Evolutionary conservation across 2,113 vertebrate genomes (phyloP).

Genomic region (Corvus moneduloides): DNA sequence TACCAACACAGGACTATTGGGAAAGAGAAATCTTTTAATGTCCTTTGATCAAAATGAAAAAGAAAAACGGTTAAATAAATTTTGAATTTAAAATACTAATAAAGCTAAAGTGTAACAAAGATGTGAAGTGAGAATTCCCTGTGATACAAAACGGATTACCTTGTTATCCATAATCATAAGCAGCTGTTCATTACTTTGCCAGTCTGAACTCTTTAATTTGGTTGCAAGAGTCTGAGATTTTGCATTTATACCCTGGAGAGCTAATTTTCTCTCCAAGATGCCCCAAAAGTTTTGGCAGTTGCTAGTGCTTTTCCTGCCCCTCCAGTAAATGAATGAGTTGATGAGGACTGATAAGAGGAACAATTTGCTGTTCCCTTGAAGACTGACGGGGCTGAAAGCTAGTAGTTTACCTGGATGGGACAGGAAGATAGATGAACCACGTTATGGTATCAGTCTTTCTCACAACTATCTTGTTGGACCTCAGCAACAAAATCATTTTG

Average conservation of each 20-base stretch:
- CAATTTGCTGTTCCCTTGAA: background rate
- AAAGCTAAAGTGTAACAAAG: background rate
- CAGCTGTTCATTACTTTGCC: background rate
- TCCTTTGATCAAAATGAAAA: constrained; percentile 42
- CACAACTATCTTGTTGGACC: background rate
- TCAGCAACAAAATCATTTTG: background rate
- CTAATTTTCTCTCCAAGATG: constrained; percentile 26
- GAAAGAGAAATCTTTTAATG: constrained; percentile 13
- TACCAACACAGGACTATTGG: background rate
- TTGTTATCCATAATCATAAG: constrained; percentile 15
- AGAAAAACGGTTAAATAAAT: background rate
- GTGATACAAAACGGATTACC: background rate
- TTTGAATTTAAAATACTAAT: constrained; percentile 22
- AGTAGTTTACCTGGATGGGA: background rate
- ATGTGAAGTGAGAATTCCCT: background rate
- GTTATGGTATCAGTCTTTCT: background rate
- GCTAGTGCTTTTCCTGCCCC: constrained; percentile 2
- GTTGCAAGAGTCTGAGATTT: constrained; percentile 11
- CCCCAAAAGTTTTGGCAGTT: constrained; percentile 30
- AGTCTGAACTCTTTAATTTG: background rate
- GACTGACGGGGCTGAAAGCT: background rate
- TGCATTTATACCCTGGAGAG: constrained; percentile 44
- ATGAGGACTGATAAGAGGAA: constrained; percentile 10
- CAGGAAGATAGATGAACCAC: background rate
- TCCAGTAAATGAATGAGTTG: background rate